phyloP scores from a whole-genome alignment of 1,140 invertebrate species.

The Eumeta japonica region DNA sequence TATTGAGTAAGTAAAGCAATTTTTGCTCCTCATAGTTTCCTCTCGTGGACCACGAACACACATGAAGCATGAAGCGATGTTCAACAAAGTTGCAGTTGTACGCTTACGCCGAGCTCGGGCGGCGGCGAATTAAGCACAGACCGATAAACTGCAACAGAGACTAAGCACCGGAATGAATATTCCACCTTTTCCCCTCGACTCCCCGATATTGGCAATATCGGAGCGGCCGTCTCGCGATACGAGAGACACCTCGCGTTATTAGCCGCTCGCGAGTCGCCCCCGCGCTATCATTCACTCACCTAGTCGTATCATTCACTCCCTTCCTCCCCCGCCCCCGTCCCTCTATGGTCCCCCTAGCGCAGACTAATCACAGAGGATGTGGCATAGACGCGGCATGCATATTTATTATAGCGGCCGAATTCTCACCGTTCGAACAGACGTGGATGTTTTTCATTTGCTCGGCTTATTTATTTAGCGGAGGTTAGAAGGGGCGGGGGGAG shows the following conservation, averaged over 20 bases:
- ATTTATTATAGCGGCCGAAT: constrained; percentile 50
- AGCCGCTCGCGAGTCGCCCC: constrained; percentile 30
- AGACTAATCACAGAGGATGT: constrained; percentile 55
- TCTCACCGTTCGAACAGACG: constrained; percentile 39
- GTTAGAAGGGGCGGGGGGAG: background rate
- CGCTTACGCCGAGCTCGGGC: too few relatives aligned
- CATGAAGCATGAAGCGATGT: too few relatives aligned
- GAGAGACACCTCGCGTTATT: constrained; percentile 49
- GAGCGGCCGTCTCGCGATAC: constrained; percentile 37
- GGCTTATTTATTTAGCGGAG: constrained; percentile 50
- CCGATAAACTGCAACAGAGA: too few relatives aligned
- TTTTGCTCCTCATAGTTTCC: too few relatives aligned
- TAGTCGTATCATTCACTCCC: constrained; percentile 36
- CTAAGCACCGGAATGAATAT: too few relatives aligned
- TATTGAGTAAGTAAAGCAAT: too few relatives aligned
- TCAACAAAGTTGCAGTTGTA: too few relatives aligned
- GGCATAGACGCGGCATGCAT: constrained; percentile 53
- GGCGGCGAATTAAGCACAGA: too few relatives aligned
- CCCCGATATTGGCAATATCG: constrained; percentile 53
- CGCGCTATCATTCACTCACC: constrained; percentile 54
- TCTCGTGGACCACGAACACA: too few relatives aligned
- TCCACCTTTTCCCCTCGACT: too few relatives aligned
- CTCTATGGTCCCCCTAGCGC: constrained; percentile 29
- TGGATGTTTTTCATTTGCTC: constrained; percentile 52
- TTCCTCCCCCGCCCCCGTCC: constrained; percentile 39